Base-by-base conservation (phyloP, 2,797 vertebrate genomes). In the Neostethus bicornis region DNA sequence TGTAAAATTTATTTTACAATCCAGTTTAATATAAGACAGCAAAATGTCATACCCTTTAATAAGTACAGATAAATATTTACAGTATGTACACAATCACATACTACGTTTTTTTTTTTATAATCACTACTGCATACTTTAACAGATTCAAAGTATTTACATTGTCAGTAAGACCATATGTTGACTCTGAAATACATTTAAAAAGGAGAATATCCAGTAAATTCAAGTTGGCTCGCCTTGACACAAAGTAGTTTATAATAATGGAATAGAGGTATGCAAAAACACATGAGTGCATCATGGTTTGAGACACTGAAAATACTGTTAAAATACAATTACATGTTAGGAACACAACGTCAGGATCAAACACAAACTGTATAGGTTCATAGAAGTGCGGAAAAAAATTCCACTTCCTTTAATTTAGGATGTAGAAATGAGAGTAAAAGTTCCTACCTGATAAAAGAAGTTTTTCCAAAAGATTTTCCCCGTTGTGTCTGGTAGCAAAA, bases 1-100 rank as follows among this genome's bases (percentile, higher is more conserved):
- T 74, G 60, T 57, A 72, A 85, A 78, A 85, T 58, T 61, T 72
- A 75, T 26, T 65, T 77, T 31, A 73, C 68, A 80, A 54, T 66
- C 52, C 66, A 78, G 66, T 83, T 87, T 85, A 83, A 74, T 65
- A 89, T 91, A 91, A 88, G 84, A 85, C 75, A 81, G 57, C 73
- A 82, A 89, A 89, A 87, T 82, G 83, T 83, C 74, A 84, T 86
- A 89, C 86, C 86, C 79, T 90, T 90, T 88, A 90, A 89, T 85
- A 89, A 87, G 87, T 91, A 87, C 84, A 88, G 77, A 63, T 53
- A 80, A n/a, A 58, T 86, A 92, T 91, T 87, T 90, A 92, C 91
- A 92, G 25, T 90, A 90, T 90, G 61, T 91, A 90, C 89, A 89
- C 44, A 21, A 73, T 81, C 72, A 79, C 79, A 87, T 80, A 82